Percentiles rank a stretch among this genome's conserved stretches.
Conservation (phyloP, 2,888 invertebrate genomes). For the Globia sparganii region DNA sequence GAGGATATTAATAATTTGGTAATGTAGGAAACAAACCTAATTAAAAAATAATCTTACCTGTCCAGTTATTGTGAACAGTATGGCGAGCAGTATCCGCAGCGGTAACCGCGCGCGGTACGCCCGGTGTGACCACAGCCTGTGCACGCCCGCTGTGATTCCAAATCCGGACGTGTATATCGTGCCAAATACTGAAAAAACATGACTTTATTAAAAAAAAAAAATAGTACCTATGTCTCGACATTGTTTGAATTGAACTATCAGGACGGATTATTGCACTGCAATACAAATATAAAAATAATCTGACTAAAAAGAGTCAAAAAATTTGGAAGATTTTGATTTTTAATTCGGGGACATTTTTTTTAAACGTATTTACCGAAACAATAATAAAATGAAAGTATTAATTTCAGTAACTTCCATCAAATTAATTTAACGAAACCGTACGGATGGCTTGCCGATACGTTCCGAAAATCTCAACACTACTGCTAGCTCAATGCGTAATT, state of each 20-base stretch:
- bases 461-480: not conserved
- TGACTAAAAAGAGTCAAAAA: not conserved
- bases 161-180: conserved; percentile 94
- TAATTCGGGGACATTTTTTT: not conserved
- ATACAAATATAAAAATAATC: not conserved
- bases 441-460: not conserved
- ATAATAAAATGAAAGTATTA: too few relatives aligned
- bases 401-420: not conserved
- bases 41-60: conserved; percentile 86
- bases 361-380: not conserved
- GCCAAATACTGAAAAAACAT: conserved; percentile 78
- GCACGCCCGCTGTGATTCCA: conserved; percentile 95
- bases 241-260: not conserved
- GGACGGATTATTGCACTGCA: too few relatives aligned
- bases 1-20: not conserved
- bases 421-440: not conserved
- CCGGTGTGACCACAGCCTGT: conserved; percentile 95
- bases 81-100: conserved; percentile 92
- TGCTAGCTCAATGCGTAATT: too few relatives aligned
- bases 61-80: conserved; percentile 94
- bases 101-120: conserved; percentile 94
- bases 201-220: not conserved
- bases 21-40: not conserved
- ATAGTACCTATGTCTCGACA: not conserved
- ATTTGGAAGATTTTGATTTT: not conserved